Percentiles rank a stretch among this genome's conserved stretches.
Evolutionary conservation across 2,797 vertebrate genomes (phyloP).

Genomic region (Anolis apletophallus): DNA sequence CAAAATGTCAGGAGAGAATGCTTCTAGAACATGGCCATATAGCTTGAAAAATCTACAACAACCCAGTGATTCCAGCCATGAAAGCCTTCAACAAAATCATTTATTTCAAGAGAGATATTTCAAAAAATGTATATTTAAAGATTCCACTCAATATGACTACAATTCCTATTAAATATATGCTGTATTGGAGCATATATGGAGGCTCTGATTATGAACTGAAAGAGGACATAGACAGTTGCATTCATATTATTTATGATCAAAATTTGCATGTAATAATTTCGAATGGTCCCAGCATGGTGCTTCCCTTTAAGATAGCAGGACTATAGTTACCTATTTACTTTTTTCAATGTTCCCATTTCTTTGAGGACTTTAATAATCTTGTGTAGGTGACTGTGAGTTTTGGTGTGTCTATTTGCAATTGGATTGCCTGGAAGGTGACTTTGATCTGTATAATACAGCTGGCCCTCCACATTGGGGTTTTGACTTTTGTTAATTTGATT

Average conservation of each 20-base stretch:
- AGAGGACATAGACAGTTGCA: not conserved
- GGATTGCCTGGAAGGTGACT: constrained; percentile 32
- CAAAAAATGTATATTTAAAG: constrained; percentile 19
- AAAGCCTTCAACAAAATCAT: no score
- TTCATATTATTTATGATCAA: not conserved
- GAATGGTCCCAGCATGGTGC: not conserved
- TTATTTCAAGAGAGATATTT: not conserved
- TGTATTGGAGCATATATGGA: constrained; percentile 1
- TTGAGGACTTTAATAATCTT: not conserved
- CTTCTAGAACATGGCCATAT: no score
- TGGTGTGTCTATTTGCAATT: not conserved
- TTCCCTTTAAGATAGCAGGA: not conserved
- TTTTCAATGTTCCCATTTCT: not conserved
- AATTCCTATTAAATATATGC: not conserved
- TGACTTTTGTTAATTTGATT: no score
- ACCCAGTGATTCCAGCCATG: no score
- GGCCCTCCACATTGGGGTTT: no score
- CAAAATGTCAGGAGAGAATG: no score
- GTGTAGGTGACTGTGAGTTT: no score
- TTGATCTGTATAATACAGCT: no score
- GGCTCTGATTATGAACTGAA: not conserved
- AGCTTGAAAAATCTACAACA: no score
- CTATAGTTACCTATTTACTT: not conserved
- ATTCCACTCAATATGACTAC: constrained; percentile 1
- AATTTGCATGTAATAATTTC: not conserved